Evolutionary conservation across 2,888 invertebrate species (phyloP), one percentile per base, ranked within the genome.

Genomic region (Pherbina coryleti): DNA sequence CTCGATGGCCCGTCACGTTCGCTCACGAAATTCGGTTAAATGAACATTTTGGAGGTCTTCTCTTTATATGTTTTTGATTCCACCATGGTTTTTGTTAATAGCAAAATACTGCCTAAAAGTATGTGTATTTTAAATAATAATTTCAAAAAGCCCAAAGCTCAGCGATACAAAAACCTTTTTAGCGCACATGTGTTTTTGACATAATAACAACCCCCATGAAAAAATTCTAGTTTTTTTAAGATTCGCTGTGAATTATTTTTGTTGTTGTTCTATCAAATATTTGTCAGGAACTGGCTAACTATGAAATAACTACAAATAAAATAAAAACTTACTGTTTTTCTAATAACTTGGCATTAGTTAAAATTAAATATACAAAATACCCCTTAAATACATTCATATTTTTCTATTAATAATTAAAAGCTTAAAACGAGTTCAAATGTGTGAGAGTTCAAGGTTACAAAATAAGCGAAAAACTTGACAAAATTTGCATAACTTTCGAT

Each of bases 361-460:
- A 66, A n/a, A 66, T 9, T 66, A 2, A 9, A 4, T 34, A 19
- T n/a, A n/a, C n/a, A 8, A 19, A n/a, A 34, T 44, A 44, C 5
- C 31, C 3, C 31, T 4, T 31, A 31, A 7, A 44, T 44, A 2
- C 11, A 44, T 14, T 44, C 1, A 14, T 3, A 28, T 2, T 51
- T 22, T 14, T 25, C 2, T 2, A 2, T 69, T 49, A 17, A 22
- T 34, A 34, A 14, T 51, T 69, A 11, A 8, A 69, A 51, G 51
- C 3, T 60, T 60, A 11, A 71, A 75, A 76, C 55, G 51, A 77
- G 28, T 55, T 37, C 69, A 62, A 78, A 75, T 71, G 75, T 51
- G 76, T 60, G 37, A 37, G 14, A 79, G 76, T 69, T 79, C 79
- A 79, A 79, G 80, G 78, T 81, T 80, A 81, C 78, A 76, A 82